Conservation (phyloP, 2,888 invertebrate genomes). For the Pollenia amentaria region DNA sequence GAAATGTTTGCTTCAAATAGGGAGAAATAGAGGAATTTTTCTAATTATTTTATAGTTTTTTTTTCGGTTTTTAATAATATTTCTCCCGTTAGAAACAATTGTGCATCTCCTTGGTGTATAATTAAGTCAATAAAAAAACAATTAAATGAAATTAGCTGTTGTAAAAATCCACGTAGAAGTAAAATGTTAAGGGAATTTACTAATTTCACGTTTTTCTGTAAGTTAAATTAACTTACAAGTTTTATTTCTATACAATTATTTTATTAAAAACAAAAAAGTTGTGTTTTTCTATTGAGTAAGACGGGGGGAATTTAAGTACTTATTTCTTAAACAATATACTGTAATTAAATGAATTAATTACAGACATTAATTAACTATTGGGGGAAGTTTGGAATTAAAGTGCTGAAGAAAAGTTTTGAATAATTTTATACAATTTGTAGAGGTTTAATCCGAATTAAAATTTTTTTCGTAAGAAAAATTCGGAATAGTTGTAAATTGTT, state of each 20-base stretch:
- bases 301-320: neutral
- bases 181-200: constrained; percentile 14
- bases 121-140: constrained; percentile 33
- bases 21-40: neutral
- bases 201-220: neutral
- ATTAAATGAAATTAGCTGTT: constrained; percentile 3
- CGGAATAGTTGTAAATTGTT: too few relatives aligned
- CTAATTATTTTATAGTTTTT: constrained; percentile 18
- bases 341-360: constrained; percentile 25
- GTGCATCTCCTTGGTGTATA: constrained; percentile 8
- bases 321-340: neutral
- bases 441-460: too few relatives aligned
- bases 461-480: too few relatives aligned
- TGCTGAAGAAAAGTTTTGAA: too few relatives aligned
- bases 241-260: neutral
- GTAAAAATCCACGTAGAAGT: neutral
- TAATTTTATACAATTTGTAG: too few relatives aligned
- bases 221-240: neutral
- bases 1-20: neutral
- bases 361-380: neutral
- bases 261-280: neutral
- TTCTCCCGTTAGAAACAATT: neutral
- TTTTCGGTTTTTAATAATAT: neutral
- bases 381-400: neutral
- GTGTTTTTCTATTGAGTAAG: neutral